Conservation (phyloP, 2,888 invertebrate species). For the Sinodicranocentrus sp. region DNA sequence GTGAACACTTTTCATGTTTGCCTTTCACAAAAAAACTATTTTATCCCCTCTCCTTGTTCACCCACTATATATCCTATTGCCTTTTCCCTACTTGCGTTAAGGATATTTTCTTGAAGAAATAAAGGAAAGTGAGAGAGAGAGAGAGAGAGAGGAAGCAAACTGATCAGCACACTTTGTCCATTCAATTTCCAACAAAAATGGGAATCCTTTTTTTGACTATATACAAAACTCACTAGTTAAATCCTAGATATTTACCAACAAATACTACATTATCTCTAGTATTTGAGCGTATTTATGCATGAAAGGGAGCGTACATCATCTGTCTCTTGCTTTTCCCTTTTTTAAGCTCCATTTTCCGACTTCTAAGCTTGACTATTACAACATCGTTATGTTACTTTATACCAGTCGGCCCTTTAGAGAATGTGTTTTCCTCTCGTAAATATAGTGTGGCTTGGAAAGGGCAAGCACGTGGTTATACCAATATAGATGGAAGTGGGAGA, state of each 20-base stretch:
- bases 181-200: background rate
- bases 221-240: no score
- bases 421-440: background rate
- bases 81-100: background rate
- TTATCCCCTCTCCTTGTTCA: no score
- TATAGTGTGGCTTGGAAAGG: slow-evolving; percentile 30
- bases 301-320: slow-evolving; percentile 21
- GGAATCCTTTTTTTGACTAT: no score
- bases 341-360: background rate
- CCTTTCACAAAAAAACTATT: background rate
- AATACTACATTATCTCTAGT: slow-evolving; percentile 4
- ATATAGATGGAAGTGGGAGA: background rate
- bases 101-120: background rate
- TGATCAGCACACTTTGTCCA: slow-evolving; percentile 4
- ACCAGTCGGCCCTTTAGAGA: background rate
- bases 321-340: slow-evolving; percentile 16
- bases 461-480: slow-evolving; percentile 51
- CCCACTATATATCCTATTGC: background rate
- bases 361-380: background rate
- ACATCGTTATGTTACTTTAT: background rate
- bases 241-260: background rate
- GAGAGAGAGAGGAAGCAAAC: background rate
- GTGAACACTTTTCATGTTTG: no score
- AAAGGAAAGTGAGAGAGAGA: no score
- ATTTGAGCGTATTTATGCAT: slow-evolving; percentile 27